Percentiles rank a stretch among this genome's conserved stretches.
These are phyloP conservation scores for Esperia sulphurella DNA, from an alignment of 2,888 invertebrate species.

Conservation along the genomic window DNA sequence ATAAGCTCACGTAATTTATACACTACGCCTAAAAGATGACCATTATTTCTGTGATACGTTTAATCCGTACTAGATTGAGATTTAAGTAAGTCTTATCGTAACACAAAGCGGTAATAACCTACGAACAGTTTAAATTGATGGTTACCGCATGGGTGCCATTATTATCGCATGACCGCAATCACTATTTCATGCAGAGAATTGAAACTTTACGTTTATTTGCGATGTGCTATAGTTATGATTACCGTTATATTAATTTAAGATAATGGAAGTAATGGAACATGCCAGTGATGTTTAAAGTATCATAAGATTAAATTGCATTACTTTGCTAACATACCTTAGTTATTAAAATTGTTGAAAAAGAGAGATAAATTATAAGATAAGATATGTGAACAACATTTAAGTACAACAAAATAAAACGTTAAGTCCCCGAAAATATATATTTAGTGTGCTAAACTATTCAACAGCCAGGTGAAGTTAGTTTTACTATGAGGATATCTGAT, in stretches of 20 bases:
- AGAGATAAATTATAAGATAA: too few species aligned
- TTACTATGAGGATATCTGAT: too few species aligned
- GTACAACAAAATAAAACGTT: neutral
- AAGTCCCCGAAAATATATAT: too few species aligned
- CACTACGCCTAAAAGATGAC: constrained; percentile 2
- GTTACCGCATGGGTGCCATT: constrained; percentile 29
- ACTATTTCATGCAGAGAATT: constrained; percentile 28
- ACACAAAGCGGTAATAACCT: constrained; percentile 34
- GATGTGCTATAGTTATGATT: constrained; percentile 19
- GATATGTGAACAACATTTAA: neutral
- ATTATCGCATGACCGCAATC: constrained; percentile 40
- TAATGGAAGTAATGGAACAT: constrained; percentile 20
- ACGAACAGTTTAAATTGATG: constrained; percentile 42
- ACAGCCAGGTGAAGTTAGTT: too few species aligned
- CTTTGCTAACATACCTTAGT: too few species aligned
- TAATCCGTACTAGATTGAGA: constrained; percentile 9
- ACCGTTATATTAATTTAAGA: constrained; percentile 34
- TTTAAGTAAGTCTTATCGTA: constrained; percentile 19
- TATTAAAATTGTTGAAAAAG: too few species aligned
- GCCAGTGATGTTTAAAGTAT: neutral
- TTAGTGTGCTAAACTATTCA: too few species aligned
- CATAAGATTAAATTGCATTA: too few species aligned
- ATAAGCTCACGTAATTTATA: neutral
- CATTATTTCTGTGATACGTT: constrained; percentile 1
- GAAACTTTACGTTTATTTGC: constrained; percentile 10